Percentiles rank a stretch among this genome's conserved stretches.
Evolutionary conservation across 2,797 vertebrate genomes (phyloP).

Genomic region (Toxotes lorentzi): DNA sequence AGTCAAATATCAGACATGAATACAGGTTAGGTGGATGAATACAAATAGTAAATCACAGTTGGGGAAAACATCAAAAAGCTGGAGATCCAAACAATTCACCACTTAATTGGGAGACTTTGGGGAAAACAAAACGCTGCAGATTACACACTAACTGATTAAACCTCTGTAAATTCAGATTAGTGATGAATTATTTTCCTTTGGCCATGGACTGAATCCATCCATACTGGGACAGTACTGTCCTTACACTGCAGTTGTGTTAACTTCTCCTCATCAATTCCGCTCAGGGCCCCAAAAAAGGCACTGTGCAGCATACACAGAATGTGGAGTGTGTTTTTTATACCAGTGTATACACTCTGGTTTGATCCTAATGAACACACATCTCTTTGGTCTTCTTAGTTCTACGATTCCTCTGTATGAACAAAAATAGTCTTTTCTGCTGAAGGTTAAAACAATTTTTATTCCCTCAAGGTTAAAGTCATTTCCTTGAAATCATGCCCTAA

Average conservation of each 20-base stretch:
- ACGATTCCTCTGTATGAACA: neutral
- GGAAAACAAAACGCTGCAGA: neutral
- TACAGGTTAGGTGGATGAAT: constrained; percentile 9
- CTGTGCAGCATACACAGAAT: neutral
- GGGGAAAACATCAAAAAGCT: constrained; percentile 5
- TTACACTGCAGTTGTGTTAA: constrained; percentile 1
- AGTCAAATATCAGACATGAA: constrained; percentile 1
- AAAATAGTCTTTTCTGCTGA: neutral
- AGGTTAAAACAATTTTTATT: constrained; percentile 22
- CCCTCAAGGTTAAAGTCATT: constrained; percentile 25
- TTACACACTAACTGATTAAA: neutral
- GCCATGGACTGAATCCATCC: neutral
- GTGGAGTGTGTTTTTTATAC: neutral
- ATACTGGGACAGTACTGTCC: neutral
- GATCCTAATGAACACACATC: constrained; percentile 10
- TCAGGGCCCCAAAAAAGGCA: neutral
- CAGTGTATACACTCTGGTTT: neutral
- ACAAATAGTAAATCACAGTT: neutral
- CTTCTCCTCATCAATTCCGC: constrained; percentile 13
- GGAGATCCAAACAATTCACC: neutral
- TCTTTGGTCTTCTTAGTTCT: constrained; percentile 6
- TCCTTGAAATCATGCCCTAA: neutral
- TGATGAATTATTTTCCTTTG: neutral
- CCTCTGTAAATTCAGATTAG: neutral
- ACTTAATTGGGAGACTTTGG: neutral